Conservation (phyloP, 2,888 invertebrate genomes). For the Galerucella pusilla region DNA sequence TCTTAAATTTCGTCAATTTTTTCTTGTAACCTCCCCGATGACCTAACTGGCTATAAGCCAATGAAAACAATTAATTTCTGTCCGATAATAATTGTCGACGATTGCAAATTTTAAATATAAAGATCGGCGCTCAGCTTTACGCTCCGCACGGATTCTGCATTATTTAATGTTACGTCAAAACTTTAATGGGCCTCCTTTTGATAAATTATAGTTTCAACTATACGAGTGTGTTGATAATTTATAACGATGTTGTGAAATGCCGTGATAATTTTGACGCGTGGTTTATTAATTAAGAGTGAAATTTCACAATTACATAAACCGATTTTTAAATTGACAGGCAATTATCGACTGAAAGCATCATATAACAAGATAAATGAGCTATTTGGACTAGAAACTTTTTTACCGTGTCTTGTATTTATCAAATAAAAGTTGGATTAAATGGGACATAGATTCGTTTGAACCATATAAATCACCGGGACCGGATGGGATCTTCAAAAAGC, state of each 20-base stretch:
- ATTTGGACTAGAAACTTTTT: no score
- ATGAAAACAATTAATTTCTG: conserved; percentile 16
- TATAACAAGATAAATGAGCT: no score
- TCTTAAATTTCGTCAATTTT: background rate
- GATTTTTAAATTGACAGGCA: no score
- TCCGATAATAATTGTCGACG: conserved; percentile 20
- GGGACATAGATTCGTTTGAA: no score
- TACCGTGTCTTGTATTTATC: no score
- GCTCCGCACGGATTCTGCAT: conserved; percentile 11
- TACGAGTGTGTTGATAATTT: conserved; percentile 3
- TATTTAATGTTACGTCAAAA: conserved; percentile 25
- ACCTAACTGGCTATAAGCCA: conserved; percentile 21
- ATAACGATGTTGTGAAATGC: background rate
- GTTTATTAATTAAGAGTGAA: no score
- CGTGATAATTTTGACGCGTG: no score
- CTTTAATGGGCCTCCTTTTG: conserved; percentile 21
- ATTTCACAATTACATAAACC: no score
- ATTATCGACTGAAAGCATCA: no score
- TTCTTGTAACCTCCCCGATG: conserved; percentile 8
- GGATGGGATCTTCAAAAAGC: no score
- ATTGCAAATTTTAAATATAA: conserved; percentile 14
- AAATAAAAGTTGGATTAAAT: no score
- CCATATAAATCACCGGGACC: no score
- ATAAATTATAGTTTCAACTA: conserved; percentile 15
- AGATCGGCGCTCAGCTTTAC: conserved; percentile 13